Conservation (phyloP, 2,113 vertebrate species). For the Vulpes vulpes region DNA sequence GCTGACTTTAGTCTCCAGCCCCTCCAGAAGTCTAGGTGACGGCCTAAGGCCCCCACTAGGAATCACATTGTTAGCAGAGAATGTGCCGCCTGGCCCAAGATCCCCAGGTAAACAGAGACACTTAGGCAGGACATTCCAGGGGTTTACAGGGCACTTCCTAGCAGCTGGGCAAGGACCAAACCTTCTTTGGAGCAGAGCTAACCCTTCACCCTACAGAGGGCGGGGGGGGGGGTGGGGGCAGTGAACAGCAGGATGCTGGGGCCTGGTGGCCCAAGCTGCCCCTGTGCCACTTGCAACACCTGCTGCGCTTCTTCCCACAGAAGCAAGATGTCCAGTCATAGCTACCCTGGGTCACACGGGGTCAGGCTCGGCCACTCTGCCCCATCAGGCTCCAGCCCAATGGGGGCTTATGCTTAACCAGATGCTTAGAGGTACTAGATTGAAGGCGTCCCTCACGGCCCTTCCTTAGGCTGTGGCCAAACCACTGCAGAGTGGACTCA, state of each 20-base stretch:
- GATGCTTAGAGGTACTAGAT: no score
- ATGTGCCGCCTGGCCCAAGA: not conserved
- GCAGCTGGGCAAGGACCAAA: not conserved
- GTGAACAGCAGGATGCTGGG: not conserved
- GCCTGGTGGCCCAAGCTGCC: not conserved
- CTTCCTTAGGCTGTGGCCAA: not conserved
- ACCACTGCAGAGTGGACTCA: no score
- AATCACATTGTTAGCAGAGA: not conserved
- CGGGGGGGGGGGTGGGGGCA: accelerated
- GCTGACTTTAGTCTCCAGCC: not conserved
- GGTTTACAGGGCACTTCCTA: not conserved
- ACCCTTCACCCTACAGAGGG: not conserved
- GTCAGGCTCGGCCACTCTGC: accelerated
- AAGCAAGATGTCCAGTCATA: not conserved
- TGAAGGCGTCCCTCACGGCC: not conserved
- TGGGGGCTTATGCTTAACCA: not conserved
- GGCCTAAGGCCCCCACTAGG: not conserved
- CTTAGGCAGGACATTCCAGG: not conserved
- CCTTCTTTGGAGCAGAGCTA: not conserved
- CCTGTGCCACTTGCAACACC: no score
- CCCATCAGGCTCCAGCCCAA: not conserved
- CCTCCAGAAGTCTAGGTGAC: not conserved
- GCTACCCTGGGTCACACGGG: not conserved
- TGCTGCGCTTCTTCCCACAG: not conserved
- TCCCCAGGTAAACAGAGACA: not conserved